These are phyloP conservation scores for Dasyurus viverrinus DNA, from an alignment of 2,113 vertebrate species.

Conservation along the genomic window DNA sequence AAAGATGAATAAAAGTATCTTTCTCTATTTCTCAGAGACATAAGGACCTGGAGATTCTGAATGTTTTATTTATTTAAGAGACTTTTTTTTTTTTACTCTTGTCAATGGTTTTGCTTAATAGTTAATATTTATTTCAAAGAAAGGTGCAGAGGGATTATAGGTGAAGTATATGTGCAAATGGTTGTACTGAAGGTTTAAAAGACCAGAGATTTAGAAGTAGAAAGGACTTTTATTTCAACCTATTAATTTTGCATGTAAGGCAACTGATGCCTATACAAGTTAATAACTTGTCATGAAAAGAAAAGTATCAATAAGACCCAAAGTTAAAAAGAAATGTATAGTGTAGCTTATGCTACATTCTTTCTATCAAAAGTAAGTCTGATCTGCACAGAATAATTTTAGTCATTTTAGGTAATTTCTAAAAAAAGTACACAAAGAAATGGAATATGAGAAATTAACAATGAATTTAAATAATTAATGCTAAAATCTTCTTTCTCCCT, in stretches of 20 bases:
- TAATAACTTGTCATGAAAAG: not conserved
- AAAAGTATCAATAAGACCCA: not conserved
- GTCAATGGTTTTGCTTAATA: not conserved
- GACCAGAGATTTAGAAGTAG: not conserved
- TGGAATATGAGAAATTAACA: constrained; percentile 16
- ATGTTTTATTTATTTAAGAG: not conserved
- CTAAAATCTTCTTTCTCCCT: not conserved
- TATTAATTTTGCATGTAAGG: not conserved
- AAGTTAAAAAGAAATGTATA: constrained; percentile 23
- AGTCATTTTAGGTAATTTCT: not conserved
- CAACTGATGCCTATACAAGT: not conserved
- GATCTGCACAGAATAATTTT: not conserved
- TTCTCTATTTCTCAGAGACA: not conserved
- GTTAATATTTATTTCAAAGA: not conserved
- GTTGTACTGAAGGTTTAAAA: not conserved
- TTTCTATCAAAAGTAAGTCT: constrained; percentile 13
- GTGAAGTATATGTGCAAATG: not conserved
- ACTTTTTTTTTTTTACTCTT: not conserved
- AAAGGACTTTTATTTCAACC: not conserved
- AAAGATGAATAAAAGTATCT: not conserved
- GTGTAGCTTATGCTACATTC: not conserved
- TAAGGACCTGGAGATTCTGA: not conserved
- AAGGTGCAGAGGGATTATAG: not conserved
- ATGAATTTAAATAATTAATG: not conserved
- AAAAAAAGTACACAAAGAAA: not conserved